Evolutionary conservation across 2,113 vertebrate genomes (phyloP).

Genomic region (Paradoxurus hermaphroditus): DNA sequence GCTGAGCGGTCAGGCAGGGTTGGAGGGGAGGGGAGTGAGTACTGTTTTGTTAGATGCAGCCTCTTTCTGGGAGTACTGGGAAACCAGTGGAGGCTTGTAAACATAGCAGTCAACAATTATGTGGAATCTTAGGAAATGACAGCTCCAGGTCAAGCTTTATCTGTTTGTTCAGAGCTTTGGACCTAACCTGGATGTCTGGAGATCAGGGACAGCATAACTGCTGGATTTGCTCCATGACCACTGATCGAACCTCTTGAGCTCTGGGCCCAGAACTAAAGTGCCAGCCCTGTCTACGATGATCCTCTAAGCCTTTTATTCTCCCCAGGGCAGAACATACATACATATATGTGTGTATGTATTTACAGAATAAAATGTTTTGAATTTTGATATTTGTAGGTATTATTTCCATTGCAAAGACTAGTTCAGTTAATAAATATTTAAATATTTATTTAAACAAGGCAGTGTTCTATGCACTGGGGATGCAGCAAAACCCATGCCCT

Average conservation of each 20-base stretch:
- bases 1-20: neutral
- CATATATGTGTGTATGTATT: neutral
- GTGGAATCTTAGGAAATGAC: neutral
- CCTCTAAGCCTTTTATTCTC: neutral
- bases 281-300: neutral
- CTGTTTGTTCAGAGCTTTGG: neutral
- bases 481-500: neutral
- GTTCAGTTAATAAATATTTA: neutral
- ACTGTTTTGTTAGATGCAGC: rapidly evolving
- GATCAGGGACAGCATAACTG: neutral
- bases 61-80: neutral
- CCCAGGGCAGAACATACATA: neutral
- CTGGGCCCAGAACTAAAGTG: neutral
- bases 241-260: too few relatives aligned
- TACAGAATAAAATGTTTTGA: neutral
- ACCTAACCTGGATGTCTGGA: neutral
- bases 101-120: neutral
- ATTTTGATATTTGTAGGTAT: neutral
- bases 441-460: neutral
- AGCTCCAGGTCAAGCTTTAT: neutral
- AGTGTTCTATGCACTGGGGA: neutral
- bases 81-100: neutral
- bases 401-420: neutral
- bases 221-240: neutral
- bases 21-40: too few relatives aligned